phyloP scores from a whole-genome alignment of 2,888 invertebrate genomes.

The Pterostichus niger region DNA sequence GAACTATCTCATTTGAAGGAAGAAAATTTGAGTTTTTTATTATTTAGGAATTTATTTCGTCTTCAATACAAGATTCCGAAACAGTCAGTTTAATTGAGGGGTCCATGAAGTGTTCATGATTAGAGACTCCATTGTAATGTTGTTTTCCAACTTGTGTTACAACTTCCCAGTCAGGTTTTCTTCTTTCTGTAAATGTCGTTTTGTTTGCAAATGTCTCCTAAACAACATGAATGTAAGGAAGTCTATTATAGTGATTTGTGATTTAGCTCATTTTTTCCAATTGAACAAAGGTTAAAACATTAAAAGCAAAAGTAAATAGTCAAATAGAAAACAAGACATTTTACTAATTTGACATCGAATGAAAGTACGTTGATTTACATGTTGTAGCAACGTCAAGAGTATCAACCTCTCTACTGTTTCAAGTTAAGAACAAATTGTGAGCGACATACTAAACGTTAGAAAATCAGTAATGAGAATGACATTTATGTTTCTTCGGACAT shows the following conservation, averaged over 20 bases:
- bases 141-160: neutral
- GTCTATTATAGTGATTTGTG: neutral
- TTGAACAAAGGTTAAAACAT: neutral
- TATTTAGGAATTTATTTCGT: too few relatives aligned
- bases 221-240: neutral
- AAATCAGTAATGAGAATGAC: constrained; percentile 28
- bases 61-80: too few relatives aligned
- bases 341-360: constrained; percentile 8
- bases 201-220: neutral
- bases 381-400: too few relatives aligned
- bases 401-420: neutral
- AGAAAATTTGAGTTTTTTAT: too few relatives aligned
- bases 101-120: too few relatives aligned
- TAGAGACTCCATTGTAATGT: too few relatives aligned
- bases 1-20: too few relatives aligned
- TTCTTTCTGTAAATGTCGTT: neutral
- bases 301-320: neutral
- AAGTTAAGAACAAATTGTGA: constrained; percentile 7
- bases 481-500: constrained; percentile 1
- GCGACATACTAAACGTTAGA: neutral
- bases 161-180: neutral
- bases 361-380: constrained; percentile 17
- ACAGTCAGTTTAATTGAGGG: too few relatives aligned
- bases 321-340: constrained; percentile 27
- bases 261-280: neutral